Evolutionary conservation across 2,797 vertebrate species (phyloP), one percentile per base, ranked within the genome.

Genomic region (Hypotaenidia okinawae): DNA sequence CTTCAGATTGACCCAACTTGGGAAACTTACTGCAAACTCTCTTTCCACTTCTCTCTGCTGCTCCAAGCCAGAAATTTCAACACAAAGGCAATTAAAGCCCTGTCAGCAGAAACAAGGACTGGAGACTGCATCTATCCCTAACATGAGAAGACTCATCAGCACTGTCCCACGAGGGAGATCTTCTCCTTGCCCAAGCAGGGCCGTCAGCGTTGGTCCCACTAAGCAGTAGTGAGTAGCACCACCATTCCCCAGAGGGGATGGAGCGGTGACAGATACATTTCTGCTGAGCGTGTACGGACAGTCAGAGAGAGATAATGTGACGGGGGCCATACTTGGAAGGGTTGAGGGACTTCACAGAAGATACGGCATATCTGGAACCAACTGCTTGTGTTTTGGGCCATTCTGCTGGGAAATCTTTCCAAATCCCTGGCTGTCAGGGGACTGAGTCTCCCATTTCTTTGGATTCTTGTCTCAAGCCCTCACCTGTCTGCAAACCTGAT

Each of bases 281-380:
- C 57, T 1, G 1, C 61, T 22, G 17, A 43, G 28, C 27, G 28
- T 3, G 27, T 19, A 55, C 69, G 8, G 55, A 17, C 32, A 41
- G 8, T 17, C 78, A 57, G 16, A 33, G 57, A 8, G 47, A 9
- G 54, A 19, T 45, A 18, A 2, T 0, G 62, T 1, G 27, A 78
- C 51, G 39, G 41, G 43, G 58, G 41, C 32, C 32, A 37, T 1
- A 1, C 15, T 1, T 16, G 43, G 73, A 41, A 75, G 63, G 0
- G 3, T 64, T 24, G 30, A 87, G 43, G 45, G 23, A 70, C 35
- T 25, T 23, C 30, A 78, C 45, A 79, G 58, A 57, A 63, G 47
- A 61, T 25, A 13, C 0, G 11, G 22, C 6, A 0, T 1, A 32
- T 5, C n/a, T 55, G 19, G 49, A 72, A 13, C 2, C 5, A 17